A percentile compares a stretch with the other conserved stretches of the same genome.
Evolutionary conservation across 23 tunicate species (phyloP).

Genomic region (Halocynthia roretzi): DNA sequence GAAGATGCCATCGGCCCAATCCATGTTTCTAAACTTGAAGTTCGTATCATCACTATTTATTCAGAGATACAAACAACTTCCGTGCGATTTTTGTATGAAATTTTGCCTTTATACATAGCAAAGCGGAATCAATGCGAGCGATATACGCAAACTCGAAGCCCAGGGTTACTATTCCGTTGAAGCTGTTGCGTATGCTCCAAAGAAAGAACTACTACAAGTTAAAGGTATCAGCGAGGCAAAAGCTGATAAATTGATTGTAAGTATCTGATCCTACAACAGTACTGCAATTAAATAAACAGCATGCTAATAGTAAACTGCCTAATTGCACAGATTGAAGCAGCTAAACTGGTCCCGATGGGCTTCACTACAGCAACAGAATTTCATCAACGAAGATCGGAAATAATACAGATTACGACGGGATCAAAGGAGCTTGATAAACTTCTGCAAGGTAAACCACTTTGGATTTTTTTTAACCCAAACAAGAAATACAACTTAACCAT

Average conservation of each 20-base stretch:
- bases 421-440: constrained; percentile 87
- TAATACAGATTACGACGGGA: constrained; percentile 90
- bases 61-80: too few species aligned
- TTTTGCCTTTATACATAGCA: constrained; percentile 18
- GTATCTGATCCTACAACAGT: background rate
- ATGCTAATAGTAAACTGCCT: background rate
- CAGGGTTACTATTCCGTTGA: constrained; percentile 97
- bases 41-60: background rate
- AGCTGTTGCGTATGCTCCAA: constrained; percentile 86
- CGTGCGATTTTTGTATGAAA: too few species aligned
- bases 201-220: constrained; percentile 76
- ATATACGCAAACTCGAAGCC: constrained; percentile 79
- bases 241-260: constrained; percentile 83
- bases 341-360: constrained; percentile 98
- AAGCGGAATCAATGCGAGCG: constrained; percentile 86
- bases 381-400: constrained; percentile 90
- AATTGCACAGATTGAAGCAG: constrained; percentile 71
- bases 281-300: too few species aligned
- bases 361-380: constrained; percentile 98
- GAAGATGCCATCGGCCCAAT: constrained; percentile 53
- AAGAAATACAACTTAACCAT: background rate
- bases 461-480: background rate
- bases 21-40: constrained; percentile 67
- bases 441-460: constrained; percentile 43
- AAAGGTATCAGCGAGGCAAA: constrained; percentile 98